phyloP scores from a whole-genome alignment of 2,797 vertebrate genomes.

The Melanotaenia pygmaea region DNA sequence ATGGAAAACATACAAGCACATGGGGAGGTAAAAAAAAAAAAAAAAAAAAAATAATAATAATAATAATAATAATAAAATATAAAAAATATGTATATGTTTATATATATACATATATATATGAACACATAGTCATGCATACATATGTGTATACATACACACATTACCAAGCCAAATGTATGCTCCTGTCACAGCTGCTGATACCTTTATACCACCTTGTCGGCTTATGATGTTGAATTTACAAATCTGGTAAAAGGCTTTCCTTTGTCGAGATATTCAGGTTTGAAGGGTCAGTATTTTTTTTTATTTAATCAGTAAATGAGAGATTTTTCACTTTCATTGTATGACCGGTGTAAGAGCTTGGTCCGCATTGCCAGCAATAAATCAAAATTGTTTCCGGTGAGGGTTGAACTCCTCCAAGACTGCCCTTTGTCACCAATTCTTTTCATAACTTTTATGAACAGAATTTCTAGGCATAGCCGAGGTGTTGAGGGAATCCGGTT shows the following conservation, averaged over 20 bases:
- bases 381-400: no score
- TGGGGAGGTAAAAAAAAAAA: slow-evolving; percentile 14
- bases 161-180: slow-evolving; percentile 20
- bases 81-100: slow-evolving; percentile 1
- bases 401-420: no score
- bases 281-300: not conserved
- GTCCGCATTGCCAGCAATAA: no score
- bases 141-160: not conserved
- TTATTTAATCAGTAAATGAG: not conserved
- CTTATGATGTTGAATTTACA: not conserved
- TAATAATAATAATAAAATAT: not conserved
- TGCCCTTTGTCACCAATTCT: no score
- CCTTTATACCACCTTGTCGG: slow-evolving; percentile 15
- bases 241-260: not conserved
- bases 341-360: no score
- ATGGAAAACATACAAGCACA: slow-evolving; percentile 37
- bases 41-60: no score
- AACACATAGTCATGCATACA: slow-evolving; percentile 12
- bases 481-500: no score
- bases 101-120: not conserved
- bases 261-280: not conserved
- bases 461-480: no score
- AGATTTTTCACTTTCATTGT: not conserved
- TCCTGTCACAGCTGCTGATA: slow-evolving; percentile 39
- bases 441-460: no score